phyloP scores from a whole-genome alignment of 2,797 vertebrate genomes.

The Limosa lapponica region DNA sequence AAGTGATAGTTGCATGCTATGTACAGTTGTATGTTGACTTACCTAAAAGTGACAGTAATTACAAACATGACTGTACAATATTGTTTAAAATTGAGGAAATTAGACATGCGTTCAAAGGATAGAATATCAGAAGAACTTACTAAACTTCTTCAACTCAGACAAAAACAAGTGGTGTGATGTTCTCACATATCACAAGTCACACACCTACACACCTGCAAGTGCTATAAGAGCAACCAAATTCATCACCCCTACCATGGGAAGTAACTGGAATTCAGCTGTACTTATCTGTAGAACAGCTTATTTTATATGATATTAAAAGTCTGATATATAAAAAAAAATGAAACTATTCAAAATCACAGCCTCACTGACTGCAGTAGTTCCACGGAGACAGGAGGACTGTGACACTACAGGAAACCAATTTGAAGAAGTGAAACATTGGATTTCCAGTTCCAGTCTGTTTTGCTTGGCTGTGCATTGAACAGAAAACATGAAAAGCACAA shows the following conservation, averaged over 20 bases:
- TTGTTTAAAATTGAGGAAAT: background rate
- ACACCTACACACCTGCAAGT: background rate
- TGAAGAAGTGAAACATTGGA: background rate
- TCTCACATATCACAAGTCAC: background rate
- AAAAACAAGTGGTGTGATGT: background rate
- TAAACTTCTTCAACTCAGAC: background rate
- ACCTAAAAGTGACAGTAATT: background rate
- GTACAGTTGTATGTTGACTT: background rate
- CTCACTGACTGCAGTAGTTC: background rate
- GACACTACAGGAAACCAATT: background rate
- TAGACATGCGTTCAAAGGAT: background rate
- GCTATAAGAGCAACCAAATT: background rate
- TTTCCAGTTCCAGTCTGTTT: background rate
- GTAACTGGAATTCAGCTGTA: background rate
- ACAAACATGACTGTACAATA: background rate
- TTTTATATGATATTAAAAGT: background rate
- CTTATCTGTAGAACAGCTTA: background rate
- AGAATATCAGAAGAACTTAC: background rate
- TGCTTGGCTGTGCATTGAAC: background rate
- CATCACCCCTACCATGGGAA: background rate
- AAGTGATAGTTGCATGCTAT: accelerated
- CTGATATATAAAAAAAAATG: background rate
- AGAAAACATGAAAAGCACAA: background rate
- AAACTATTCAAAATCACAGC: background rate
- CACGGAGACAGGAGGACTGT: background rate